A percentile compares a stretch with the other conserved stretches of the same genome.
phyloP scores from a whole-genome alignment of 2,113 vertebrate genomes.

The Albula goreensis region DNA sequence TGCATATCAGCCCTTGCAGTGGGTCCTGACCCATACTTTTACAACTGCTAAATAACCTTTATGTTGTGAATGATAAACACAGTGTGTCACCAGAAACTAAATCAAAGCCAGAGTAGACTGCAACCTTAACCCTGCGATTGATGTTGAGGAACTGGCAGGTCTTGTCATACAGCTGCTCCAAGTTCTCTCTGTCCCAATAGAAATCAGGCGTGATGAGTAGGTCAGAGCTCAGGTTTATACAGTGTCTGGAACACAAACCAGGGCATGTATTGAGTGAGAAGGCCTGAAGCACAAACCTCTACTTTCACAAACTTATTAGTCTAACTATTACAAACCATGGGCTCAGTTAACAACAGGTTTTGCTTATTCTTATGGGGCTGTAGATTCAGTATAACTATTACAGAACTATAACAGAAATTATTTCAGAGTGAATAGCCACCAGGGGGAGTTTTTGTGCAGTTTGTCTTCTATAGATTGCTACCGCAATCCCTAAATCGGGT shows the following conservation, averaged over 20 bases:
- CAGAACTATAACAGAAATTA: background rate
- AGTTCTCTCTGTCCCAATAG: slow-evolving; percentile 96
- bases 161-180: slow-evolving; percentile 94
- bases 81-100: no score
- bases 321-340: background rate
- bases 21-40: no score
- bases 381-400: background rate
- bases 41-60: no score
- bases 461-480: background rate
- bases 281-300: background rate
- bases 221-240: slow-evolving; percentile 95
- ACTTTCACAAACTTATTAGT: background rate
- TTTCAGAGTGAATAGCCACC: background rate
- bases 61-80: no score
- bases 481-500: no score
- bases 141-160: slow-evolving; percentile 96
- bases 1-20: no score
- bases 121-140: slow-evolving; percentile 91
- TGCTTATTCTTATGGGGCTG: background rate
- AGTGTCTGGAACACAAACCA: slow-evolving; percentile 77
- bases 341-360: background rate
- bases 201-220: slow-evolving; percentile 95
- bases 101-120: background rate
- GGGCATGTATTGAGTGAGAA: background rate
- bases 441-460: background rate